A percentile compares a stretch with the other conserved stretches of the same genome.
phyloP scores from a whole-genome alignment of 2,113 vertebrate genomes.

The Gymnorhina tibicen region DNA sequence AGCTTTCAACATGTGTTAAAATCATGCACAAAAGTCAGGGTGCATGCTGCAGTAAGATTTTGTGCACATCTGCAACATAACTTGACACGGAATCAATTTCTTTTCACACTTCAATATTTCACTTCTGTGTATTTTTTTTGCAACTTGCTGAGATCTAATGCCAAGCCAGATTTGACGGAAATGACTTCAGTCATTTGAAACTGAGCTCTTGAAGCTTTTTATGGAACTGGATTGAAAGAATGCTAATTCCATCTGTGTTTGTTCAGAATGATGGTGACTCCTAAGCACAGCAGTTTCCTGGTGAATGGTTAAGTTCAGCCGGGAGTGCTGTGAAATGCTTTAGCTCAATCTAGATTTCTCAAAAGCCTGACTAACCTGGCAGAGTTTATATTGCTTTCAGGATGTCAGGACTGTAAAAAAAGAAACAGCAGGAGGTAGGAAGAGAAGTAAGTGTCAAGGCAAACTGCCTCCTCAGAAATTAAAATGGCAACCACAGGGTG shows the following conservation, averaged over 20 bases:
- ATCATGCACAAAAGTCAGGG: not conserved
- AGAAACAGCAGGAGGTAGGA: constrained; percentile 19
- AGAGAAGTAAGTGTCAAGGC: constrained; percentile 21
- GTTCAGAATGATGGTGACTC: constrained; percentile 23
- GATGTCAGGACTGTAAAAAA: constrained; percentile 1
- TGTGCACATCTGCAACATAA: constrained; percentile 37
- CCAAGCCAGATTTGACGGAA: constrained; percentile 35
- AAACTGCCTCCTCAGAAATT: constrained; percentile 1
- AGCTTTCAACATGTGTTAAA: constrained; percentile 18
- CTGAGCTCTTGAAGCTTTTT: constrained; percentile 44
- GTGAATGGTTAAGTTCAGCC: not conserved
- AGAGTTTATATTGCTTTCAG: constrained; percentile 33
- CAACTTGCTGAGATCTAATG: constrained; percentile 23
- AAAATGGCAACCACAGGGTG: constrained; percentile 25
- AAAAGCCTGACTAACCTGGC: constrained; percentile 53
- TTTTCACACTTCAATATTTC: constrained; percentile 54
- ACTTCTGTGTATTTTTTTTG: constrained; percentile 35
- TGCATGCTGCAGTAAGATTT: constrained; percentile 14
- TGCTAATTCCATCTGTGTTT: constrained; percentile 54
- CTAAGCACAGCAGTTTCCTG: constrained; percentile 37
- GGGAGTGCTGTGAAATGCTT: constrained; percentile 17
- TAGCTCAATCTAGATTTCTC: constrained; percentile 32
- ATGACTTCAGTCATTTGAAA: constrained; percentile 44
- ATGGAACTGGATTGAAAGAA: constrained; percentile 48
- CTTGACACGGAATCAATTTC: constrained; percentile 18